phyloP scores from a whole-genome alignment of 2,797 vertebrate species.

The Pipistrellus nathusii region DNA sequence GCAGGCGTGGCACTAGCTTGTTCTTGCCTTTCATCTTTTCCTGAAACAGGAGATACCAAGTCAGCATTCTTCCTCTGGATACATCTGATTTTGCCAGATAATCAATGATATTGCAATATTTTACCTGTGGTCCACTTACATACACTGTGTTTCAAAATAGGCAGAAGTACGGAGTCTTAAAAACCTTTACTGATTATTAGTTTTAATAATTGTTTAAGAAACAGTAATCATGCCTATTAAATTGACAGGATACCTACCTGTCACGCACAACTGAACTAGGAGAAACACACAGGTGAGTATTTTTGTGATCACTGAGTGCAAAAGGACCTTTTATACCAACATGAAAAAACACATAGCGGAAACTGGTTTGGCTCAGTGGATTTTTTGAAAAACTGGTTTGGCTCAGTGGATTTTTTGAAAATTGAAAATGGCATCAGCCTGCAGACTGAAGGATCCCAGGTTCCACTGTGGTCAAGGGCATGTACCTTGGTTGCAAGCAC shows the following conservation, averaged over 20 bases:
- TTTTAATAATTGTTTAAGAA: slow-evolving; percentile 48
- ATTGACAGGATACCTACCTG: neutral
- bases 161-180: neutral
- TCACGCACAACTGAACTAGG: neutral
- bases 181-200: neutral
- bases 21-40: slow-evolving; percentile 99
- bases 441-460: too few relatives aligned
- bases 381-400: too few relatives aligned
- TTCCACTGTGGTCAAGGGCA: too few relatives aligned
- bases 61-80: neutral
- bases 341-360: neutral
- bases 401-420: too few relatives aligned
- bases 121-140: neutral
- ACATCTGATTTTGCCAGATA: neutral
- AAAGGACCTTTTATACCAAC: slow-evolving; percentile 12
- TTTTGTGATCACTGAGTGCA: neutral
- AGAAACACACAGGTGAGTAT: neutral
- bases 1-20: slow-evolving; percentile 96
- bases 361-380: too few relatives aligned
- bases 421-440: too few relatives aligned
- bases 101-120: neutral
- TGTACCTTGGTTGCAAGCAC: too few relatives aligned
- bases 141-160: neutral
- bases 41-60: slow-evolving; percentile 82
- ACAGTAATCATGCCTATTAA: neutral